Evolutionary conservation across 2,113 vertebrate species (phyloP), one percentile per base, ranked within the genome.

Genomic region (Morone chrysops): DNA sequence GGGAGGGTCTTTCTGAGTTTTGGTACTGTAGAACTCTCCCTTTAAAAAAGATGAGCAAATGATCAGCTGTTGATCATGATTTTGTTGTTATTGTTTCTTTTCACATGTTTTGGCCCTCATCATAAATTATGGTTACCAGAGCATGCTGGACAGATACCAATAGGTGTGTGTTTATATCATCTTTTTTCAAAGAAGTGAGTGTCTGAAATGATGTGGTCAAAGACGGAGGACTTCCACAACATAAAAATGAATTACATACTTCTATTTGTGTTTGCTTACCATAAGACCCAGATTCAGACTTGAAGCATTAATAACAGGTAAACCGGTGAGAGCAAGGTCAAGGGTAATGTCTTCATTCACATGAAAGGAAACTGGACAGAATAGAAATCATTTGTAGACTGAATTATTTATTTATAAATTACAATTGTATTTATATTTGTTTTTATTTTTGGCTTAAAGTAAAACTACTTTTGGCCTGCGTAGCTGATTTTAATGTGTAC

Each of bases 11-110:
- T 11, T 14, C 0, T 82, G 93, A 51, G 67, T 70, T 48, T 59
- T 57, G 4, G 4, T 38, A 41, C 73, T 85, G 86, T 92, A 87
- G 84, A 95, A 93, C 77, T 94, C 90, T 1, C 95, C 95, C 95
- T 96, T 83, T 16, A 22, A 74, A 65, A 8, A 77, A 78, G 0
- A 31, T 20, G 6, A 16, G 13, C 0, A 56, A 20, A 50, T 8
- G 0, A 65, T 75, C 20, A 69, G 7, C 31, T 20, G 8, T 25
- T 53, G 8, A 17, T 61, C 13, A 31, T 2, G 2, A 59, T 41
- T 25, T 70, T 13, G 0, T 14, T 13, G 1, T 59, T 18, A 8
- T 18, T 38, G 31, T 31, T 31, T 36, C 3, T 61, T 41, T 25
- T 20, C 10, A 31, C 0, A 1, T 11, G 14, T 41, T 48, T 43